Evolutionary conservation across 1,140 invertebrate genomes (phyloP), one percentile per base, ranked within the genome.

Genomic region (Plodia interpunctella): DNA sequence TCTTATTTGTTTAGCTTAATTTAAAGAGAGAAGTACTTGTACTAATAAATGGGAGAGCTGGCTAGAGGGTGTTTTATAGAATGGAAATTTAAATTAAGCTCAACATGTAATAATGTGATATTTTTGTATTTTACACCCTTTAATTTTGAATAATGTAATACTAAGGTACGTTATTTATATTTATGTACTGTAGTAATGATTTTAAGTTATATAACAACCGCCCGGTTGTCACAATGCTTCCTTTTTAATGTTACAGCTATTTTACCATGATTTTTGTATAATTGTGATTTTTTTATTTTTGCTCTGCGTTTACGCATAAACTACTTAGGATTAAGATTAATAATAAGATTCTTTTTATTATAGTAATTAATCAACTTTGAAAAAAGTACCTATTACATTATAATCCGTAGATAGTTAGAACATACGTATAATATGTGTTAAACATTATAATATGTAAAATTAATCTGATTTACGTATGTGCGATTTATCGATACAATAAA

Each of bases 91-190:
- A 82, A 90, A 90, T 90, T 88, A 86, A 90, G 88, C 88, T 90
- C 86, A 87, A 89, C 86, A 83, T 79, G 71, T 89, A 87, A 82
- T 86, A 81, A 82, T 90, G 89, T 90, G 88, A 90, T 90, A 90
- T 90, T 90, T 90, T 88, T 75, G 80, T 78, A 79, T 84, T 75
- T 84, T 66, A 78, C 78, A 74, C 78, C 73, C 76, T 85, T 85
- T 83, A 72, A 75, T 69, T 74, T 81, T 76, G 80, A 63, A 66
- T 76, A 68, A 76, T 72, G 57, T 79, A 63, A 67, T 71, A 81
- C 75, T 77, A 78, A 76, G 74, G 70, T 68, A 68, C 76, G 78
- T 83, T 84, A 87, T 84, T 84, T 81, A 80, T 76, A 72, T 70
- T 74, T 70, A 65, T 76, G 73, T 84, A 74, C 66, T 65, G 59